Conservation (phyloP, 2,113 vertebrate species). For the Rhinolophus sinicus region DNA sequence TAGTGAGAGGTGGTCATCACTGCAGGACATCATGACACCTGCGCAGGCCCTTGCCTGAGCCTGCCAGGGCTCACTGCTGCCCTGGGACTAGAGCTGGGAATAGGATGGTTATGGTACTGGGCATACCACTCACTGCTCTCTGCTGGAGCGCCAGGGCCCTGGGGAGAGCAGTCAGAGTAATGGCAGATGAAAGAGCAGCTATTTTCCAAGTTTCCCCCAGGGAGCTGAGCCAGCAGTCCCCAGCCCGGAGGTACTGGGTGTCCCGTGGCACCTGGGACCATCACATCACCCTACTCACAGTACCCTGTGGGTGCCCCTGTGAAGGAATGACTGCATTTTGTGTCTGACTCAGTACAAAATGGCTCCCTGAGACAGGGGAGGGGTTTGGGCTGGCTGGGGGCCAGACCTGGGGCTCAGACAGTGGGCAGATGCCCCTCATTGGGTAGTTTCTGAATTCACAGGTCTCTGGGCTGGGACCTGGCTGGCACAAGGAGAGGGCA, state of each 20-base stretch:
- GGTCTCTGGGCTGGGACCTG: background rate
- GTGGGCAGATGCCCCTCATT: background rate
- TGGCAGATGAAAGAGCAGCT: background rate
- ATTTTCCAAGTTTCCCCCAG: background rate
- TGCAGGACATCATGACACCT: background rate
- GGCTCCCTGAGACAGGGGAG: background rate
- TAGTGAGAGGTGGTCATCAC: no score
- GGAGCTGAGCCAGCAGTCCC: background rate
- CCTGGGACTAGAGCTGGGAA: background rate
- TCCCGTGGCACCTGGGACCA: background rate
- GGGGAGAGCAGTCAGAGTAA: background rate
- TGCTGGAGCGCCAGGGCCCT: background rate
- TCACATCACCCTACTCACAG: background rate
- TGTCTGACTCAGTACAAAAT: conserved; percentile 30
- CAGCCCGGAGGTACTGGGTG: background rate
- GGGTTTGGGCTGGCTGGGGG: background rate
- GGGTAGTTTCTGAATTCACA: background rate
- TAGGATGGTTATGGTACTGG: background rate
- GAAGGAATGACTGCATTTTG: background rate
- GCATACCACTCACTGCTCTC: background rate
- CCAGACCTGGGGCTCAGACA: background rate
- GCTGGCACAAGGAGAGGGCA: background rate
- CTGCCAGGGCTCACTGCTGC: background rate
- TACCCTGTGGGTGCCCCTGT: background rate
- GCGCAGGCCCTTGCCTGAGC: background rate